Evolutionary conservation across 37 sponge, comb jelly and placozoan species (phyloP), one percentile per base, ranked within the genome.

Genomic region (Lycopodina hypogea): DNA sequence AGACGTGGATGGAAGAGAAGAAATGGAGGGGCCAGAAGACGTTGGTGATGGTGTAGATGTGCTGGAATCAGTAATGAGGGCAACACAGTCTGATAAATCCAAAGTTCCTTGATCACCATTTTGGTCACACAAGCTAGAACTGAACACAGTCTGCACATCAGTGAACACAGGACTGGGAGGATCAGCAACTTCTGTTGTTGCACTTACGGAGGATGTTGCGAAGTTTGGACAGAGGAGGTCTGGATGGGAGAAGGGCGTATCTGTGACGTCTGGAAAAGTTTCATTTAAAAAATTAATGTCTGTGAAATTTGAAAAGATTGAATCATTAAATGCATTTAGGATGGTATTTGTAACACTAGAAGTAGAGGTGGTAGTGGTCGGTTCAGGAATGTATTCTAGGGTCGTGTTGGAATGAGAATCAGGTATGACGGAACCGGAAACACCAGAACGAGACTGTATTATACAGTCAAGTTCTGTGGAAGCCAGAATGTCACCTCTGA

Each of bases 231-330:
- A 12, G 8, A 12, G 4, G 9, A 9, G 75, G 30, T 21, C 21
- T 17, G 8, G 52, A 8, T 26, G 35, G 34, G 69, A 33, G 17
- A 76, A 15, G 63, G 58, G 36, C 22, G 71, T 45, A 71, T 42
- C 28, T 23, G 71, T 42, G 4, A 35, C 28, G 8, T 36, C 17
- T 22, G 28, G 69, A 41, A 32, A 17, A 1, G 52, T n/a, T 73
- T 73, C 74, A 17, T 48, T 17, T 14, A 78, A 36, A 38, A 52
- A 8, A 45, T 37, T 62, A 19, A 81, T 32, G 59, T 81, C 82
- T n/a, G 53, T 73, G 21, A 65, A 73, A 9, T 81, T 50, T 21
- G 48, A 61, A 2, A 77, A 62, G 37, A 84, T 63, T 33, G 78
- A 65, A 51, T 70, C 41, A 40, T 84, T 78, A 60, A 84, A 42